phyloP scores from a whole-genome alignment of 2,888 invertebrate genomes.

The Stomorhina lunata region DNA sequence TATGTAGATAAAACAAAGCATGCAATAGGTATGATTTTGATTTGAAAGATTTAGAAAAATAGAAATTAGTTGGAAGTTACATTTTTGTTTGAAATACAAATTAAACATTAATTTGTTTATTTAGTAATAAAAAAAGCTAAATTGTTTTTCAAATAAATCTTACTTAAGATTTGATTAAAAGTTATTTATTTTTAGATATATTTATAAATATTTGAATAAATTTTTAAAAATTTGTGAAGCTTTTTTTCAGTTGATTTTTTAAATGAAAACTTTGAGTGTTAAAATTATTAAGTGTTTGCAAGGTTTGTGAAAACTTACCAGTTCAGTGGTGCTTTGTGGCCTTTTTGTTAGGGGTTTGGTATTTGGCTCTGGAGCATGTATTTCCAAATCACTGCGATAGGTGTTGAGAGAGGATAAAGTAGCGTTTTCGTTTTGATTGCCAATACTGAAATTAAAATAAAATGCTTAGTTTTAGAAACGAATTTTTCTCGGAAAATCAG shows the following conservation, averaged over 20 bases:
- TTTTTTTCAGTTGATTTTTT: constrained; percentile 8
- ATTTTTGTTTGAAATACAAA: constrained; percentile 8
- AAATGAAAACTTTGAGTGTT: background rate
- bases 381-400: constrained; percentile 84
- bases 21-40: constrained; percentile 46
- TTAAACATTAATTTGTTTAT: constrained; percentile 7
- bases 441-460: constrained; percentile 72
- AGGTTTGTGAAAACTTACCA: constrained; percentile 73
- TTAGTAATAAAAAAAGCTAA: constrained; percentile 1
- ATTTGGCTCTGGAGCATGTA: constrained; percentile 82
- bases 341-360: constrained; percentile 80
- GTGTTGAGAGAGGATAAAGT: constrained; percentile 80
- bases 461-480: background rate
- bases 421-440: constrained; percentile 76
- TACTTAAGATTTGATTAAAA: constrained; percentile 13
- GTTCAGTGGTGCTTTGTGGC: constrained; percentile 79
- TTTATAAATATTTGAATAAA: constrained; percentile 6
- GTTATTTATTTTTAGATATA: constrained; percentile 5
- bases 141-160: background rate
- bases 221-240: constrained; percentile 19
- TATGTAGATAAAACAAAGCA: constrained; percentile 36
- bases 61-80: constrained; percentile 49
- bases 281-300: background rate
- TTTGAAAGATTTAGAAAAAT: constrained; percentile 25
- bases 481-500: background rate